Base-by-base conservation (phyloP, 2,888 invertebrate species). In the Mythimna lalbum region DNA sequence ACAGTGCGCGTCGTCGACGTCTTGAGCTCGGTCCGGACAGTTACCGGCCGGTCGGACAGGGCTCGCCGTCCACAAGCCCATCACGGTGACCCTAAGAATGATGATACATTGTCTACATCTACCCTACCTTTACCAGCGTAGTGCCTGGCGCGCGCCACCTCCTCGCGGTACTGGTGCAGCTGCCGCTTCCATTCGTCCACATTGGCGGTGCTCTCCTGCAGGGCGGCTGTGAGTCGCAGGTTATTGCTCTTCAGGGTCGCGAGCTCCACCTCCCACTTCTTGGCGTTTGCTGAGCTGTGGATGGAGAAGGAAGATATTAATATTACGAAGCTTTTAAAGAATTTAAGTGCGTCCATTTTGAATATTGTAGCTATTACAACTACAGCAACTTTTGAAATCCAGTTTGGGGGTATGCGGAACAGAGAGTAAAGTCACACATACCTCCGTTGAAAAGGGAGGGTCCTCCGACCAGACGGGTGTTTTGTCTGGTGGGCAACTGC, bases 161-260 rank as follows among this genome's bases (percentile, higher is more conserved):
- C 98, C 92, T 99, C 98, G 92, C 98, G 97, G 90, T 98, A 98
- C 85, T 98, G 98, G 87, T 99, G 99, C 86, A 99, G 96, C 92
- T 99, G 99, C 78, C 99, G 97, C 93, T 99, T 99, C 99, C 99
- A 99, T 94, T 99, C 99, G 90, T 99, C 99, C 39, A 99, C 99
- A 93, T 99, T 99, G 72, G 99, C 98, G 47, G 99, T 99, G 89
- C 99, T 99, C 93, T 97, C 97, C 94, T 99, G 99, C 71, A 99
- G 96, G 23, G 99, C 99, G 86, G 99, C 98, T 9, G 99, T 99
- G 89, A 99, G 96, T 81, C 99, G 97, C 49, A 98, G 97, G 93
- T 99, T 99, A 96, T 99, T 99, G 90, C 98, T 99, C 96, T 99
- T 99, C 83, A 99, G 96, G 1, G 99, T 99, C 61, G 98, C 98